Evolutionary conservation across 2,113 vertebrate species (phyloP).

Genomic region (Notarius quadriscutis): DNA sequence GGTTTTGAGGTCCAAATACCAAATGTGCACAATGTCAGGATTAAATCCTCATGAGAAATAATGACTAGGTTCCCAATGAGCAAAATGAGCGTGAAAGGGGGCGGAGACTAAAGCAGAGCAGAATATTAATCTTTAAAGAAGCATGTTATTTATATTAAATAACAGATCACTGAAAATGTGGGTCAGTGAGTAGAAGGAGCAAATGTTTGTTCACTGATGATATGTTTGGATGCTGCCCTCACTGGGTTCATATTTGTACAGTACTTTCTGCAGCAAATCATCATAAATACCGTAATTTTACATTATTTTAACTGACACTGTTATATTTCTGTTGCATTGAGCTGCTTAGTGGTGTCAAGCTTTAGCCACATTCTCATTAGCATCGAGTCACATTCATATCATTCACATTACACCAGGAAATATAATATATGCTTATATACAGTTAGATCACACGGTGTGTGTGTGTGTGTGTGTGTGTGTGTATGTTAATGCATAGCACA

Average conservation of each 20-base stretch:
- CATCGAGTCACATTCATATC: background rate
- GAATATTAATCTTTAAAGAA: background rate
- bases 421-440: conserved; percentile 4
- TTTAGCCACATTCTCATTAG: conserved; percentile 6
- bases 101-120: background rate
- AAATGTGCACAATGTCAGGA: background rate
- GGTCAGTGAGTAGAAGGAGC: background rate
- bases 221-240: background rate
- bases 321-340: background rate
- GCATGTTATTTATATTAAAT: background rate
- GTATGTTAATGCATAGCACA: conserved; percentile 4
- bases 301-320: background rate
- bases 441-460: background rate
- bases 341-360: conserved; percentile 1
- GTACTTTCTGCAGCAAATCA: background rate
- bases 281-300: background rate
- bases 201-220: background rate
- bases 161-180: background rate
- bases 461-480: conserved; percentile 10
- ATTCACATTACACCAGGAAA: conserved; percentile 13
- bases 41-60: background rate
- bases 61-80: background rate
- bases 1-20: too few relatives aligned
- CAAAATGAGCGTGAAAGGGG: background rate
- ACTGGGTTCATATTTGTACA: background rate